Percentiles rank a stretch among this genome's conserved stretches.
phyloP scores from a whole-genome alignment of 2,113 vertebrate genomes.

The Zootoca vivipara region DNA sequence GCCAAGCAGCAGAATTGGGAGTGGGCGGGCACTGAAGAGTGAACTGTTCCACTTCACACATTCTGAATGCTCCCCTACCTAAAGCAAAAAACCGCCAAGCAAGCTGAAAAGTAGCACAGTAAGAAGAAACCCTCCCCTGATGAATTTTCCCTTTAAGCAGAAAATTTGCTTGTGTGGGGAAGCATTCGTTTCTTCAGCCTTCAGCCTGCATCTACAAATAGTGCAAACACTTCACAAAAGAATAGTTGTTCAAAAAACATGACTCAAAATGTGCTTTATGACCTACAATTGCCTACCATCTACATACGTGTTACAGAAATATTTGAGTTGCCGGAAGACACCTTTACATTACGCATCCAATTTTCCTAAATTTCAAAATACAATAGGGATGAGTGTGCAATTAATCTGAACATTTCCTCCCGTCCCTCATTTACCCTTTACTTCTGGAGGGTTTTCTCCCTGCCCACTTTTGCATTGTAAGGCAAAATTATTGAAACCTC shows the following conservation, averaged over 20 bases:
- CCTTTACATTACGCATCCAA: conserved; percentile 29
- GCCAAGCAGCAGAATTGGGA: background rate
- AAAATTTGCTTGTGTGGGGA: background rate
- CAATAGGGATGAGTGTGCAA: conserved; percentile 29
- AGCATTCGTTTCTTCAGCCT: background rate
- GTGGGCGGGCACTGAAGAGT: background rate
- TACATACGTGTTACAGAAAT: conserved; percentile 8
- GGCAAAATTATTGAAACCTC: background rate
- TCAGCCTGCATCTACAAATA: conserved; percentile 13
- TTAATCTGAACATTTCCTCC: conserved; percentile 3
- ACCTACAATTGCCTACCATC: conserved; percentile 23
- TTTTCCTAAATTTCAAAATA: conserved; percentile 51
- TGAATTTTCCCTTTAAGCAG: background rate
- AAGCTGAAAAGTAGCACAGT: background rate
- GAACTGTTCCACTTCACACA: background rate
- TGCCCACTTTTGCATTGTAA: conserved; percentile 16
- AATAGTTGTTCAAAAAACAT: conserved; percentile 41
- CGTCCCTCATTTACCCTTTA: background rate
- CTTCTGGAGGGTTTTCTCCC: conserved; percentile 13
- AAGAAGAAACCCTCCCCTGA: background rate
- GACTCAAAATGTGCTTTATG: background rate
- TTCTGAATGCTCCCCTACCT: background rate
- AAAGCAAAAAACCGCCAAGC: background rate
- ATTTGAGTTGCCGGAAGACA: conserved; percentile 11
- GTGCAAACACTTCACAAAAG: background rate